Evolutionary conservation across 1,140 invertebrate species (phyloP), one percentile per base, ranked within the genome.

Genomic region (Protaetia brevitarsis): DNA sequence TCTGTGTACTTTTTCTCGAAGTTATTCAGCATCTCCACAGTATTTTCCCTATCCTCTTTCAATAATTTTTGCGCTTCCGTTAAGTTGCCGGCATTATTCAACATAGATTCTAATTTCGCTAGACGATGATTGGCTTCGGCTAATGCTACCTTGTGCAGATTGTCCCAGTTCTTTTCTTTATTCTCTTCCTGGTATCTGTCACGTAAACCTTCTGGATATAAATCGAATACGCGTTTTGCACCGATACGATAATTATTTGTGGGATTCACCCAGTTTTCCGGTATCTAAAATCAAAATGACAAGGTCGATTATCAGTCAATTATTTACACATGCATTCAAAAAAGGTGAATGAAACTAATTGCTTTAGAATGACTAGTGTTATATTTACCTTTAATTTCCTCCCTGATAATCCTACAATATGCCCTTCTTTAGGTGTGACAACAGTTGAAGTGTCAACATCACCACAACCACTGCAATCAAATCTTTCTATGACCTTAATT

Each of bases 401-500:
- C 56, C 96, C 96, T 71, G 92, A 93, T 6, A 97, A 73, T 31
- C 96, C 96, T 71, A 85, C 89, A 59, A 99, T 88, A 67, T 81
- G 81, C 21, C 92, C 91, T 74, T 94, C 88, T 63, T 80, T 85
- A 27, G 62, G 13, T 73, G 89, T 86, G 3, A 95, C 90, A 75
- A 96, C 83, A 60, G 89, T 91, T 26, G 87, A 89, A n/a, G 91
- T 95, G 76, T 93, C 89, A 31, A 96, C 92, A 85, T 98, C 95
- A 23, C 95, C 97, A 75, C 93, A 91, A 57, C 97, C 97, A 75
- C 91, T 95, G 69, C 94, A 96, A 82, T 99, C 96, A 77, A 93
- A 92, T 56, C 97, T 86, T 76, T 98, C 96, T 74, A 99, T 90
- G 41, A 99, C 87, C 84, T 99, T 99, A 29, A 89, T 85, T 76